Base-by-base conservation (phyloP, 2,888 invertebrate genomes). In the Athrips mouffetella region DNA sequence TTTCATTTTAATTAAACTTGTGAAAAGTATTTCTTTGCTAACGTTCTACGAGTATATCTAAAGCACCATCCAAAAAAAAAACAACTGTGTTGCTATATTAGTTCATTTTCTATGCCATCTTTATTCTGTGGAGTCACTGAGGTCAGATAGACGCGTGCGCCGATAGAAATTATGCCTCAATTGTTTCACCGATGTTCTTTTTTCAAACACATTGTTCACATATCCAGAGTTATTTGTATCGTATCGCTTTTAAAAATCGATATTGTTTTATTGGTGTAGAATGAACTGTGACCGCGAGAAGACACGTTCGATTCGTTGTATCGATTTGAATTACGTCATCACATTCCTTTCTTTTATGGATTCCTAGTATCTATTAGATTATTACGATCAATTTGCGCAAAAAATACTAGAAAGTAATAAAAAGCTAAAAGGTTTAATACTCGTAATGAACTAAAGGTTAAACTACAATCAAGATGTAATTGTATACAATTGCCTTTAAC, bases 121-220 rank as follows among this genome's bases (percentile, higher is more conserved):
- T n/a, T n/a, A n/a, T n/a, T n/a, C n/a, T n/a, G n/a, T n/a, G n/a
- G n/a, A n/a, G 63, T 66, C 68, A 62, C 47, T 39, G 47, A 51
- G 66, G 62, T 64, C 65, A 53, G 49, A 23, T 45, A 64, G 65
- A 64, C 67, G 65, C 64, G 8, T 21, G 35, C 47, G 21, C 16
- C 68, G 67, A 73, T 76, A 76, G 76, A 81, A 79, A n/a, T 79
- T 81, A 80, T 80, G 76, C 75, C 73, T 73, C 83, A 80, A 84
- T 84, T 83, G 83, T 84, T 78, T 79, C 54, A n/a, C n/a, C n/a
- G 51, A 52, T 59, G 56, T 61, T 64, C 62, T 66, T 70, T 70
- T 64, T 68, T 63, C 53, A 54, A 67, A 63, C 18, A 21, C 55
- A 55, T 57, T 55, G 57, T 55, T 57, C 55, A 45, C 50, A 51